Evolutionary conservation across 2,888 invertebrate species (phyloP), one percentile per base, ranked within the genome.

Genomic region (Crossocerus cetratus): DNA sequence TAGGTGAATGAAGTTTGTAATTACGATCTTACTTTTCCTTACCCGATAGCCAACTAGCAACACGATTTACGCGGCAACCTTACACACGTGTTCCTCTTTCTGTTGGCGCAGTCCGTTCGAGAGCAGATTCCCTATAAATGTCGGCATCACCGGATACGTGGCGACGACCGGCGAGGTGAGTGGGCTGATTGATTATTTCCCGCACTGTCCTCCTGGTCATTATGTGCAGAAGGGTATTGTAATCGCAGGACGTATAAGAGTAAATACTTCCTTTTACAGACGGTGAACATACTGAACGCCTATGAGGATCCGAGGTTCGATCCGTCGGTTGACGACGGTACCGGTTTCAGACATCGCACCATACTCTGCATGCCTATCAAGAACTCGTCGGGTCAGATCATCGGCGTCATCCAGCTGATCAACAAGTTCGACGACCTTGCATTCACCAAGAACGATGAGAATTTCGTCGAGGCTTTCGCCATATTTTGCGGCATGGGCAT

Each of bases 401-500:
- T 98, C 86, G 98, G 98, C 66, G 98, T 98, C 63, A 97, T 97
- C 88, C 95, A 95, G 91, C 92, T 98, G 82, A 94, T 98, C 80
- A 98, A 98, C 92, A 98, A 98, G 92, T 96, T 97, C 90, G 96
- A 97, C 91, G 96, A 95, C 84, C 92, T 97, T 83, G 93, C 94
- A 23, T 98, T 98, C 91, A 97, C 97, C 83, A 96, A 96, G 91
- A 98, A 98, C 91, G 98, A 98, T 90, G 98, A 98, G 91, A 98
- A 98, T 91, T 96, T 98, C 88, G 97, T 98, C 80, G 98, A 98
- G 91, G 98, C 98, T 2, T 98, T 98, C 91, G 97, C 98, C 76
- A 98, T 98, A 86, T 98, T 98, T 92, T 98, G 98, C 91, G 98
- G 98, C 44, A 97, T 98, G 95, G 98, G 98, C 65, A 98, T 98